Base-by-base conservation (phyloP, 2,888 invertebrate genomes). In the Lochmaea crataegi region DNA sequence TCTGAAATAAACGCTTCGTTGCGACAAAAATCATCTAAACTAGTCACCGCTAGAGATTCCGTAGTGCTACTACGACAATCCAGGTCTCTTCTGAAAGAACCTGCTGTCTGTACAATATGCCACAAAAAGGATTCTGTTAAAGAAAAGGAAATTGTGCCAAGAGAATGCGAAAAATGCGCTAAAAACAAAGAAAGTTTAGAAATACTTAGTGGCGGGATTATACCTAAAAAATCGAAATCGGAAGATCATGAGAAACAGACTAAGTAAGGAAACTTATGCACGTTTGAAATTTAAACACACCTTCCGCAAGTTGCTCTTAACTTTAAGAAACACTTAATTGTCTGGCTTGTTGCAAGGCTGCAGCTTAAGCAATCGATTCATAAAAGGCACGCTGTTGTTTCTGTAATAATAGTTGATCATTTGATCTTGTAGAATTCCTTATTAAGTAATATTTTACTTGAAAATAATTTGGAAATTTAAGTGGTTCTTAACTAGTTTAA, bases 1-100 rank as follows among this genome's bases (percentile, higher is more conserved):
- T 68, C 71, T 6, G 1, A 32, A 22, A 48, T 41, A 10, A 72
- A 76, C 12, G 18, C 45, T 10, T n/a, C 42, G n/a, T 16, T 79
- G 12, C 68, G 58, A 48, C 68, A 42, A 26, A 77, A 65, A 68
- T 51, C 74, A 7, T 82, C 81, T 10, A 80, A 79, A 64, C 60
- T 82, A 16, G 45, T 22, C 7, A 58, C 70, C 6, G 75, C 79
- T 1, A 78, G 67, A 68, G 77, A 82, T 65, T 82, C 82, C 12
- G 69, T 82, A 2, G 78, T 79, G 51, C 45, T 81, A 9, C 18
- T 81, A 6, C 75, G 72, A 56, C 76, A 80, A 45, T 80, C 80
- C 61, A 76, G 69, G 61, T 38, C 56, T 16, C n/a, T 65, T 18
- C n/a, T 71, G 12, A 57, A 45, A 18, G 53, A 68, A 45, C 65